Percentiles rank a stretch among this genome's conserved stretches.
These are phyloP conservation scores for Xiphophorus couchianus DNA, from an alignment of 2,113 vertebrate genomes.

Conservation along the genomic window DNA sequence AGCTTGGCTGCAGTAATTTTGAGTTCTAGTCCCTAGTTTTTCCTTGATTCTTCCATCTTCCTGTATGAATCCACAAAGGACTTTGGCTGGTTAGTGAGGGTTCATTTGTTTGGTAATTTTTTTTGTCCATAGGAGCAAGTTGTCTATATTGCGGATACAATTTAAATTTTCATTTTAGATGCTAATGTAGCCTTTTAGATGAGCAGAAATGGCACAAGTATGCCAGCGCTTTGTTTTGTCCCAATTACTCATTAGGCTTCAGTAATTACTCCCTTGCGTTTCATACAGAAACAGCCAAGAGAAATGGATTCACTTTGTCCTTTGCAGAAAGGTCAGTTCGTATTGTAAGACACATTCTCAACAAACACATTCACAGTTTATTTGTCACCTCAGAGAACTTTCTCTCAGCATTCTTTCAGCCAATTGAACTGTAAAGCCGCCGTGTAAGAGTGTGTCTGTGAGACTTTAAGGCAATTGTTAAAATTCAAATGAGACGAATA, in stretches of 20 bases:
- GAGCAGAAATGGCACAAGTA: slow-evolving; percentile 33
- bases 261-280: slow-evolving; percentile 53
- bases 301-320: slow-evolving; percentile 48
- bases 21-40: slow-evolving; percentile 17
- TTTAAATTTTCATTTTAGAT: slow-evolving; percentile 62
- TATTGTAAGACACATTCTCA: slow-evolving; percentile 16
- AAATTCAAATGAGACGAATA: slow-evolving; percentile 55
- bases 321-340: slow-evolving; percentile 55
- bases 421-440: slow-evolving; percentile 17
- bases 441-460: slow-evolving; percentile 15
- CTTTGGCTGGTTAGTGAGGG: slow-evolving; percentile 1
- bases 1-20: slow-evolving; percentile 46
- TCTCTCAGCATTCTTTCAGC: slow-evolving; percentile 41
- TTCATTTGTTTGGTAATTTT: not conserved
- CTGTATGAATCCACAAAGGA: slow-evolving; percentile 36
- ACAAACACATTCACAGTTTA: slow-evolving; percentile 25
- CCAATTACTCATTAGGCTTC: slow-evolving; percentile 62
- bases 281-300: slow-evolving; percentile 45
- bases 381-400: slow-evolving; percentile 17
- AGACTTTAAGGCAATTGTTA: slow-evolving; percentile 14
- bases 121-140: not conserved
- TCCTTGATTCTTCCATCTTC: slow-evolving; percentile 4
- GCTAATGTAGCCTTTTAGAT: slow-evolving; percentile 67
- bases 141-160: slow-evolving; percentile 28
- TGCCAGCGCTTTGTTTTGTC: slow-evolving; percentile 48